Conservation (phyloP, 1,140 invertebrate genomes). For the Zeugodacus cucurbitae region DNA sequence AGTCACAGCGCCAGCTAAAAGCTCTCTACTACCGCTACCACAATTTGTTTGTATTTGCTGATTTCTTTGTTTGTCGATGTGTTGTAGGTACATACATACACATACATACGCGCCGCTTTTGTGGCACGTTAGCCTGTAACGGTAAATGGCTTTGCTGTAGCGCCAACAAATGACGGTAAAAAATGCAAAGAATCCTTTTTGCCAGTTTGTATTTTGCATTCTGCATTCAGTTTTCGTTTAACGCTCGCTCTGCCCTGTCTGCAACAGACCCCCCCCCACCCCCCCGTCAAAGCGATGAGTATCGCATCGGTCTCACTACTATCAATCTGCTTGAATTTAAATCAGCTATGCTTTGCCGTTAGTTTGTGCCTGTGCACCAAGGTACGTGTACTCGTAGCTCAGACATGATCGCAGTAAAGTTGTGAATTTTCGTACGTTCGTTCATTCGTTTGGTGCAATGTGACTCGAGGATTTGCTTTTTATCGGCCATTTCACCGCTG, state of each 20-base stretch:
- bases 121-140: conserved; percentile 49
- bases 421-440: background rate
- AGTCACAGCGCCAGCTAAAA: background rate
- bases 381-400: background rate
- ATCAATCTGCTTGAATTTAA: background rate
- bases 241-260: background rate
- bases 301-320: background rate
- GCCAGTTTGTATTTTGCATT: background rate
- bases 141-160: conserved; percentile 57
- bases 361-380: background rate
- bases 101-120: background rate
- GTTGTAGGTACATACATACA: background rate
- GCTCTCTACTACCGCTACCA: background rate
- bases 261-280: background rate
- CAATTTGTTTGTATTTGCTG: background rate
- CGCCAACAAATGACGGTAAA: conserved; percentile 48
- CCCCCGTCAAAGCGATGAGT: no score
- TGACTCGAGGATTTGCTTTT: background rate
- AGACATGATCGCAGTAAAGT: background rate
- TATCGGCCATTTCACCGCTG: conserved; percentile 4
- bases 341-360: background rate
- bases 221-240: background rate
- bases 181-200: conserved; percentile 46
- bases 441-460: background rate
- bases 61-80: background rate